phyloP scores from a whole-genome alignment of 2,797 vertebrate species.

The Harpagifer antarcticus region DNA sequence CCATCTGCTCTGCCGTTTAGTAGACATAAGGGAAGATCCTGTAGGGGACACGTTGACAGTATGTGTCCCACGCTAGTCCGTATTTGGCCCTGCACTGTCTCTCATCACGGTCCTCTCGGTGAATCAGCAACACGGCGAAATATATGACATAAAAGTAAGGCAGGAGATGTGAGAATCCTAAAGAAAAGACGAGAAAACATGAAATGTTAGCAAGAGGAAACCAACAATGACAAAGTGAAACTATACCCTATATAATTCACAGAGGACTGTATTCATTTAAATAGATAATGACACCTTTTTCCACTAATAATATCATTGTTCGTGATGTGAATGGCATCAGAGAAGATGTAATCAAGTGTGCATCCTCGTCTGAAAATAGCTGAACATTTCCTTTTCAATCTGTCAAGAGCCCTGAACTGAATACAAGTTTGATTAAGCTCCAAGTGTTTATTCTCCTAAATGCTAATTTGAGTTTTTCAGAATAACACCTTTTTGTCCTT shows the following conservation, averaged over 20 bases:
- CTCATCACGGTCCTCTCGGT: conserved; percentile 91
- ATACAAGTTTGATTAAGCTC: conserved; percentile 44
- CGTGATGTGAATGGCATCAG: conserved; percentile 11
- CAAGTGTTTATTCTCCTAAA: conserved; percentile 26
- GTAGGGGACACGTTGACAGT: conserved; percentile 90
- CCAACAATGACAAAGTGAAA: neutral
- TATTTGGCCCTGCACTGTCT: conserved; percentile 90
- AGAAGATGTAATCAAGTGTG: conserved; percentile 42
- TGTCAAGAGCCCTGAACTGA: conserved; percentile 41
- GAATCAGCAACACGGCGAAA: conserved; percentile 88
- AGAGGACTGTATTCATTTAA: neutral
- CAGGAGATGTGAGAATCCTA: conserved; percentile 89
- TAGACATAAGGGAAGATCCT: conserved; percentile 93
- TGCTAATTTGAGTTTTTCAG: conserved; percentile 11
- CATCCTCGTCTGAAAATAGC: conserved; percentile 12
- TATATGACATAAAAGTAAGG: conserved; percentile 93
- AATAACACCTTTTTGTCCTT: conserved; percentile 25
- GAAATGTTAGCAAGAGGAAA: neutral
- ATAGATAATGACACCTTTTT: conserved; percentile 1
- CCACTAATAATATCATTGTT: neutral
- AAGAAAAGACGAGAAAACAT: neutral
- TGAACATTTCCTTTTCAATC: conserved; percentile 14
- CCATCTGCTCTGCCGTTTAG: conserved; percentile 70
- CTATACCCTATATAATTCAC: conserved; percentile 9
- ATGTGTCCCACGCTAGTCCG: conserved; percentile 90